Evolutionary conservation across 2,888 invertebrate genomes (phyloP).

Genomic region (Habroteleia sp.): DNA sequence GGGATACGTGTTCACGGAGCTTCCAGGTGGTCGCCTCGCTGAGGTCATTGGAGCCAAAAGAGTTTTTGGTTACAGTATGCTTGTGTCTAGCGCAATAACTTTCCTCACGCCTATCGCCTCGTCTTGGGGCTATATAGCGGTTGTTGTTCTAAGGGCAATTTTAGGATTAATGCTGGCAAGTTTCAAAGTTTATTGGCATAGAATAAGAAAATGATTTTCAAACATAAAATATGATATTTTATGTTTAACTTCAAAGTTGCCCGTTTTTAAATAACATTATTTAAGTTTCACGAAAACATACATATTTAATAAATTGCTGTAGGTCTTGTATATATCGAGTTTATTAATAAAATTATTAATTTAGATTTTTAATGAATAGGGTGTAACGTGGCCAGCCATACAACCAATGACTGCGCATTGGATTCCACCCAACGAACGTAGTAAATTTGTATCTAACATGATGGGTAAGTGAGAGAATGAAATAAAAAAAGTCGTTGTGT

Average conservation of each 20-base stretch:
- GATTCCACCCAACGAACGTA: constrained; percentile 96
- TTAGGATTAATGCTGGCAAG: constrained; percentile 88
- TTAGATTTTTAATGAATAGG: constrained; percentile 78
- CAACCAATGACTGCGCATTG: constrained; percentile 96
- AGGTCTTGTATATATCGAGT: too few species aligned
- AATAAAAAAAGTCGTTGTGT: too few species aligned
- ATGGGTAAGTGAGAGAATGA: constrained; percentile 79
- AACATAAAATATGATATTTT: too few species aligned
- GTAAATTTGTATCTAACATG: constrained; percentile 95
- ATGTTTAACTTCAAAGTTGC: too few species aligned
- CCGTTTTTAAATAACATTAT: too few species aligned
- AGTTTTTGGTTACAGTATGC: constrained; percentile 93
- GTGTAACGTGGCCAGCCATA: constrained; percentile 96
- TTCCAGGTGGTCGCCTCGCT: constrained; percentile 93
- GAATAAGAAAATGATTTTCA: too few species aligned
- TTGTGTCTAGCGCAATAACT: constrained; percentile 90
- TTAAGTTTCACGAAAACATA: too few species aligned
- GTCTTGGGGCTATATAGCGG: constrained; percentile 85
- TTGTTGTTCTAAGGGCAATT: constrained; percentile 87
- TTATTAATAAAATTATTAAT: too few species aligned
- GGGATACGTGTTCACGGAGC: constrained; percentile 94
- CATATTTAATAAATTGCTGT: too few species aligned
- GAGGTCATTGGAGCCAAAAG: constrained; percentile 91
- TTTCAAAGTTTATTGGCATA: constrained; percentile 14
- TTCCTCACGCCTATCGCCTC: constrained; percentile 90